phyloP scores from a whole-genome alignment of 2,888 invertebrate genomes.

The Micoletzkya japonica region DNA sequence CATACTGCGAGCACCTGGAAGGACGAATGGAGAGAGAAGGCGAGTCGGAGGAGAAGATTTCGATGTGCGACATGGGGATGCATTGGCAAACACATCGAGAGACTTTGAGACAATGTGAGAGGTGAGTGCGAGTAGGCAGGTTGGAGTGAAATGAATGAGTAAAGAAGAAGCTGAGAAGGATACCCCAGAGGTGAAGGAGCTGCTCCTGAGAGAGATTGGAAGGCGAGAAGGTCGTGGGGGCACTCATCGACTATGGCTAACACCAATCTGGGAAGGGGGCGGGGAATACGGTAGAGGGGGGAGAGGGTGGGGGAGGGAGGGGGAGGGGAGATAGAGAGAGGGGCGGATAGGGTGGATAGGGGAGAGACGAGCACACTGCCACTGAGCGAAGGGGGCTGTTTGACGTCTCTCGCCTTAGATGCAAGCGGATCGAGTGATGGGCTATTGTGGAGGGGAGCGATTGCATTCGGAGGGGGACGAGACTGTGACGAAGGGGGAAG shows the following conservation, averaged over 20 bases:
- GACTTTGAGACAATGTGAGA: neutral
- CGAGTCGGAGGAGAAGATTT: neutral
- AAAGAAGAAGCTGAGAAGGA: neutral
- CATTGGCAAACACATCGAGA: constrained; percentile 14
- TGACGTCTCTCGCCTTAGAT: constrained; percentile 4
- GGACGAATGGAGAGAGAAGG: neutral
- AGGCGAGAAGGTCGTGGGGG: constrained; percentile 28
- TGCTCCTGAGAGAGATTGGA: constrained; percentile 50
- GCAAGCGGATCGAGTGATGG: neutral
- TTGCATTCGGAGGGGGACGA: neutral
- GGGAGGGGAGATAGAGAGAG: neutral
- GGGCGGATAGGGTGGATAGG: neutral
- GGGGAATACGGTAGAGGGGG: neutral
- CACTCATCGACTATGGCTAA: constrained; percentile 2
- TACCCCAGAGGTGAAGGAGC: constrained; percentile 55
- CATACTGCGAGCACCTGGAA: constrained; percentile 34
- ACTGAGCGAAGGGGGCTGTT: constrained; percentile 7
- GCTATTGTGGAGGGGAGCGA: neutral
- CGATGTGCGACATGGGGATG: neutral
- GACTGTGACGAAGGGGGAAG: neutral
- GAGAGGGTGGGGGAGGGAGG: neutral
- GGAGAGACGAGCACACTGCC: too few species aligned
- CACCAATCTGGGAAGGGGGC: neutral
- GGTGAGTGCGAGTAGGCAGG: neutral
- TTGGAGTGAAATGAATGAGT: neutral